A percentile compares a stretch with the other conserved stretches of the same genome.
phyloP scores from a whole-genome alignment of 1,140 invertebrate species.

The Pectinophora gossypiella region DNA sequence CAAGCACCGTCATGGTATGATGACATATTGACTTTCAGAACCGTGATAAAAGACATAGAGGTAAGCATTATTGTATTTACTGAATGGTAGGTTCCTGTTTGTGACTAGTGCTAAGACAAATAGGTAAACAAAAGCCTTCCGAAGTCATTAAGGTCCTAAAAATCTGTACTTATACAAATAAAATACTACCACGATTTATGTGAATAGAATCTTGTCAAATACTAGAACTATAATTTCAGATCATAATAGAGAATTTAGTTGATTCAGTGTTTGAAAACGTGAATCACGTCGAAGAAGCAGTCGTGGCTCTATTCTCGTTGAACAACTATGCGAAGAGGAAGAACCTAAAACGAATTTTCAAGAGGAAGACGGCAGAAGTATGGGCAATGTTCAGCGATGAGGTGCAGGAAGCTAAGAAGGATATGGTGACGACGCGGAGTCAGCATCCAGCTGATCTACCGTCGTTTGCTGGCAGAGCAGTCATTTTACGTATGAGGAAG shows the following conservation, averaged over 20 bases:
- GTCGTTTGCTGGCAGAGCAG: conserved; percentile 81
- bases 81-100: too few relatives aligned
- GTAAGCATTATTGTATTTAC: conserved; percentile 63
- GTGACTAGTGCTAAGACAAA: too few relatives aligned
- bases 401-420: conserved; percentile 83
- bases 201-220: too few relatives aligned
- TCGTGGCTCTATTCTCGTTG: conserved; percentile 81
- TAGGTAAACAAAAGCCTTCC: too few relatives aligned
- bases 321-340: conserved; percentile 82
- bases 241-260: conserved; percentile 83
- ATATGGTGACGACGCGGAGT: conserved; percentile 79
- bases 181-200: too few relatives aligned
- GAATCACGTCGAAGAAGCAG: conserved; percentile 83
- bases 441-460: conserved; percentile 80
- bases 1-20: conserved; percentile 82
- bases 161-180: too few relatives aligned
- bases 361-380: conserved; percentile 79
- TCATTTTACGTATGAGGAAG: conserved; percentile 79
- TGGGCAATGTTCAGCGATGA: conserved; percentile 88
- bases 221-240: too few relatives aligned
- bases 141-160: too few relatives aligned
- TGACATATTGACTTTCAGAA: conserved; percentile 82
- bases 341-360: conserved; percentile 78
- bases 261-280: conserved; percentile 80
- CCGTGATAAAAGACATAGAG: conserved; percentile 81